phyloP scores from a whole-genome alignment of 2,113 vertebrate species.

The chimpanzee (Pan troglodytes) region DNA sequence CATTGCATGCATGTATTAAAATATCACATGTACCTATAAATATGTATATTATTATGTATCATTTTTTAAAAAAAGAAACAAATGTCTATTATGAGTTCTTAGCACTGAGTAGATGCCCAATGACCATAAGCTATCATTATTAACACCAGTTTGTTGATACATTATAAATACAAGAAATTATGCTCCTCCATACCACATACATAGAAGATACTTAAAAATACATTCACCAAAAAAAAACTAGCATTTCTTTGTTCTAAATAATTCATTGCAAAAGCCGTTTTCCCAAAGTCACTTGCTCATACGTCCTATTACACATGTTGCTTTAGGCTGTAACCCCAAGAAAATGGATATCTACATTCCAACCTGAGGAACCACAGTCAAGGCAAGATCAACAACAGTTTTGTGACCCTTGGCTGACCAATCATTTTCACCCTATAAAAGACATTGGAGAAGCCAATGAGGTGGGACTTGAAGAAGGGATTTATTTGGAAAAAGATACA shows the following conservation, averaged over 20 bases:
- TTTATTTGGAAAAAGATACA: not conserved
- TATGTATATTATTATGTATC: not conserved
- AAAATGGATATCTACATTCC: not conserved
- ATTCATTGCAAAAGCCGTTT: slow-evolving; percentile 17
- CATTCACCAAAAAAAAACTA: not conserved
- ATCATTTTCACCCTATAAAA: not conserved
- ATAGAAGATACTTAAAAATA: not conserved
- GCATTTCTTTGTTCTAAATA: not conserved
- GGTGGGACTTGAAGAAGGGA: not conserved
- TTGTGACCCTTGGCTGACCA: not conserved
- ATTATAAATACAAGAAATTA: not conserved
- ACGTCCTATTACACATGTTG: not conserved
- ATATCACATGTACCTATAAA: not conserved
- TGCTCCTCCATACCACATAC: not conserved
- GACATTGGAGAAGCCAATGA: not conserved
- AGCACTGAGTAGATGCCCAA: not conserved
- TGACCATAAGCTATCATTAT: not conserved
- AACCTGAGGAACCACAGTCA: not conserved
- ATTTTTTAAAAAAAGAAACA: not conserved
- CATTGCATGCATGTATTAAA: not conserved
- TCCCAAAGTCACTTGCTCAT: not conserved
- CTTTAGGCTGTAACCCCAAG: not conserved
- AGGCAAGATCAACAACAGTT: not conserved
- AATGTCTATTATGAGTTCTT: not conserved
- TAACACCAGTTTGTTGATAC: not conserved